These are phyloP conservation scores for Mesorhabditis sp. DNA, from an alignment of 2,888 invertebrate species.

Conservation along the genomic window DNA sequence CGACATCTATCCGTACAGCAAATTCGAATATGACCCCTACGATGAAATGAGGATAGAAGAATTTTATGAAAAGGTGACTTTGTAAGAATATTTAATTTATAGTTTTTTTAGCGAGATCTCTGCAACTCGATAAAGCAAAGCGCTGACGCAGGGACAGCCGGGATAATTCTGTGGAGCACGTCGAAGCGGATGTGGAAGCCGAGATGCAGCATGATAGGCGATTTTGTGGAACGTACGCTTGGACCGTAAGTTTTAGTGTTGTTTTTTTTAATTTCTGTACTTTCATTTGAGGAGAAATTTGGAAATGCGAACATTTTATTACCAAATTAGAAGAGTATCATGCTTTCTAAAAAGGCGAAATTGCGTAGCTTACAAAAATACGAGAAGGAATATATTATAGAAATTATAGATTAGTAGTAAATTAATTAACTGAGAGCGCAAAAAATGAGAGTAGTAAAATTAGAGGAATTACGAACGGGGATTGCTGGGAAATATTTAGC, in stretches of 20 bases:
- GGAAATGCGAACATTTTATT: too few relatives aligned
- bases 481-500: too few relatives aligned
- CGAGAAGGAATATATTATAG: too few relatives aligned
- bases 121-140: conserved; percentile 37
- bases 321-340: too few relatives aligned
- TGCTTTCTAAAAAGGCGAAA: too few relatives aligned
- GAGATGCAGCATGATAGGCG: background rate
- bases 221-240: background rate
- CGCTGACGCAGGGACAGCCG: conserved; percentile 34
- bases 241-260: conserved; percentile 4
- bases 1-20: conserved; percentile 38
- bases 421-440: too few relatives aligned
- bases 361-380: too few relatives aligned
- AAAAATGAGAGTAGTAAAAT: too few relatives aligned
- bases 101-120: conserved; percentile 30
- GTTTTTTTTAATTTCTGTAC: background rate
- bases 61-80: conserved; percentile 24
- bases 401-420: too few relatives aligned
- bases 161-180: conserved; percentile 41
- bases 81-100: background rate
- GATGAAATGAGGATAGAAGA: conserved; percentile 14
- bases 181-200: conserved; percentile 23
- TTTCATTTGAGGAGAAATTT: too few relatives aligned
- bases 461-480: too few relatives aligned
- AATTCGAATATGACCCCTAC: conserved; percentile 48